Percentiles rank a stretch among this genome's conserved stretches.
phyloP scores from a whole-genome alignment of 37 sponge, comb jelly and placozoan species.

The Ianthella basta region DNA sequence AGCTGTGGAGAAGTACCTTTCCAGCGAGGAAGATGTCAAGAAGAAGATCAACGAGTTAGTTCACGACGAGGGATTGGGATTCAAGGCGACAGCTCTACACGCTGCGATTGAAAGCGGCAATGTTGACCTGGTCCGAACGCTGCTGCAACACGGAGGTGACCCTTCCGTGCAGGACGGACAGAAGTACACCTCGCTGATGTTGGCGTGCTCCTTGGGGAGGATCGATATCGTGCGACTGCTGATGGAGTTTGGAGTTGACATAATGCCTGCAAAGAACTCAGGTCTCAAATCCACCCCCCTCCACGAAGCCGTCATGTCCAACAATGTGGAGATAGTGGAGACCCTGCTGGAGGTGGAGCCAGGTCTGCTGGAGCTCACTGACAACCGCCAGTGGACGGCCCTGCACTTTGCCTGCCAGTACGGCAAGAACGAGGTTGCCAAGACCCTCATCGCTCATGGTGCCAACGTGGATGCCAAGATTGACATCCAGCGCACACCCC shows the following conservation, averaged over 20 bases:
- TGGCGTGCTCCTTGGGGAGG: conserved; percentile 72
- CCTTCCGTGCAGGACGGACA: conserved; percentile 64
- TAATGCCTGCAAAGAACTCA: conserved; percentile 41
- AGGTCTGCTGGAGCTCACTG: conserved; percentile 32
- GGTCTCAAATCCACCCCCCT: conserved; percentile 64
- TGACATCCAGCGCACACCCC: conserved; percentile 73
- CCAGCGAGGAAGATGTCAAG: conserved; percentile 62
- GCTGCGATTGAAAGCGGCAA: conserved; percentile 70
- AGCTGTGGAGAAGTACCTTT: conserved; percentile 67
- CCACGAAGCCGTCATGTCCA: conserved; percentile 74
- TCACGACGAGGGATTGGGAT: conserved; percentile 47
- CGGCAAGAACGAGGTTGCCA: conserved; percentile 52
- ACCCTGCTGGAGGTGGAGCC: conserved; percentile 48
- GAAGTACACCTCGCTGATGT: conserved; percentile 70
- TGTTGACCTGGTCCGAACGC: conserved; percentile 47
- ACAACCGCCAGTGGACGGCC: conserved; percentile 75
- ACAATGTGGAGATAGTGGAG: conserved; percentile 67
- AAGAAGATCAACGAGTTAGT: conserved; percentile 65
- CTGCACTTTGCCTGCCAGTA: conserved; percentile 88
- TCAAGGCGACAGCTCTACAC: conserved; percentile 62
- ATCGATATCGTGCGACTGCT: conserved; percentile 61
- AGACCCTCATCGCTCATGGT: conserved; percentile 52
- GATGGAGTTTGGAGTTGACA: conserved; percentile 61
- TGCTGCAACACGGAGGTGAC: conserved; percentile 63
- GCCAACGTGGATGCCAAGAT: conserved; percentile 62